Percentiles rank a stretch among this genome's conserved stretches.
Evolutionary conservation across 2,113 vertebrate genomes (phyloP).

Genomic region (Ceyx margarethae): DNA sequence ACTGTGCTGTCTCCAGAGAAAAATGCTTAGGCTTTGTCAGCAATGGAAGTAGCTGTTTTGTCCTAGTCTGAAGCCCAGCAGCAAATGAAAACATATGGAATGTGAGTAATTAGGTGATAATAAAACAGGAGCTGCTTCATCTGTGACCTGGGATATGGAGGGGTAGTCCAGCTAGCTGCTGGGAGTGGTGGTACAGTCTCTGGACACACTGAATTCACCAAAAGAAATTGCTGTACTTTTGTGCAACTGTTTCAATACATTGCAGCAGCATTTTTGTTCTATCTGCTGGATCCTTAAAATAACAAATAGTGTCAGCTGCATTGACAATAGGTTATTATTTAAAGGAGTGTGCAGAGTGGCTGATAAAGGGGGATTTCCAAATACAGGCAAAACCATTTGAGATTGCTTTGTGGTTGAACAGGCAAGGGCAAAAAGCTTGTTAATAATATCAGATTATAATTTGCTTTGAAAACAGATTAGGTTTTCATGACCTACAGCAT

Average conservation of each 20-base stretch:
- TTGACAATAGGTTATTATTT: background rate
- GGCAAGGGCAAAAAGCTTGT: background rate
- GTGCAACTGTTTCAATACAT: background rate
- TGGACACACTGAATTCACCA: background rate
- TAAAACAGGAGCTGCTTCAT: background rate
- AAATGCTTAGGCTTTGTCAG: background rate
- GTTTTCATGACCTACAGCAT: background rate
- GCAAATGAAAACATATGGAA: background rate
- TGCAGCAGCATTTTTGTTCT: background rate
- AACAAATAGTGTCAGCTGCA: background rate
- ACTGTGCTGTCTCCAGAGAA: background rate
- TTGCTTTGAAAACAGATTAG: background rate
- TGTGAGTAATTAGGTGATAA: background rate
- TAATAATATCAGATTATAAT: background rate
- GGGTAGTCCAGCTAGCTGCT: background rate
- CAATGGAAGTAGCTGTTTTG: background rate
- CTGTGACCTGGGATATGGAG: background rate
- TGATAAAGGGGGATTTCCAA: background rate
- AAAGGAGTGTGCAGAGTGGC: background rate
- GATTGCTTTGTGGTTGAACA: background rate
- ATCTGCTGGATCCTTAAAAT: background rate
- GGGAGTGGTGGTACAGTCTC: background rate
- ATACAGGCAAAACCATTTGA: background rate
- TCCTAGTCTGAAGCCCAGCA: background rate
- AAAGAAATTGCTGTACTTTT: background rate